Base-by-base conservation (phyloP, 2,888 invertebrate species). In the Scotopteryx bipunctaria region DNA sequence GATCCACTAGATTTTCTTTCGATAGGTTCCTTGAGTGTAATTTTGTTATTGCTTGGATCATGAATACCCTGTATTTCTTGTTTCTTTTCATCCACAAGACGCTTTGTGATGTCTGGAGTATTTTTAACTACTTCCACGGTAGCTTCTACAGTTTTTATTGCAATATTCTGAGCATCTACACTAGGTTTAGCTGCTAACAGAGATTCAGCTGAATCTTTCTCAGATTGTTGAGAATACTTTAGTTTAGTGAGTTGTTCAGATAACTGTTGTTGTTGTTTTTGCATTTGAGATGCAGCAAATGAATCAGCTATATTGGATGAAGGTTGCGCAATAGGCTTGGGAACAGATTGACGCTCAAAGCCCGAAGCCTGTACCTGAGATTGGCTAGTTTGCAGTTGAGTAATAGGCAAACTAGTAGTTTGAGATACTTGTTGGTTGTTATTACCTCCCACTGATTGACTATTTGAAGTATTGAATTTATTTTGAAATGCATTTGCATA, bases 1-100 rank as follows among this genome's bases (percentile, higher is more conserved):
- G 86, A 86, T 50, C 82, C 83, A 69, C 82, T 91, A 61, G 74
- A 91, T 78, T 81, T 91, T 42, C 90, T 67, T 72, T 91, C 89
- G 29, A 86, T 64, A 1, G 89, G 85, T 57, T 91, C 90, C 66
- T 92, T 91, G 29, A 81, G 76, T 25, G 91, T 84, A 15, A 84
- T 77, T 64, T 88, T 85, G 57, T 91, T 91, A 35, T 38, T 38
- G 25, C 27, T 48, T 38, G 43, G 53, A 8, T 86, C 88, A 65
- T 90, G 78, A 53, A 71, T 73, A 53, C 78, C 35, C 27, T 46
- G 77, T 58, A 76, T 69, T 55, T 88, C 88, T 54, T 65, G 73
- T 61, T 81, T 83, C 68, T 85, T 86, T 42, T 86, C 86, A 43
- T 88, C 88, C 29, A 57, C 43, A 45, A 67, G 46, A 48, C 81